Conservation (phyloP, 1,140 invertebrate genomes). For the Drosophila subpulchrella region DNA sequence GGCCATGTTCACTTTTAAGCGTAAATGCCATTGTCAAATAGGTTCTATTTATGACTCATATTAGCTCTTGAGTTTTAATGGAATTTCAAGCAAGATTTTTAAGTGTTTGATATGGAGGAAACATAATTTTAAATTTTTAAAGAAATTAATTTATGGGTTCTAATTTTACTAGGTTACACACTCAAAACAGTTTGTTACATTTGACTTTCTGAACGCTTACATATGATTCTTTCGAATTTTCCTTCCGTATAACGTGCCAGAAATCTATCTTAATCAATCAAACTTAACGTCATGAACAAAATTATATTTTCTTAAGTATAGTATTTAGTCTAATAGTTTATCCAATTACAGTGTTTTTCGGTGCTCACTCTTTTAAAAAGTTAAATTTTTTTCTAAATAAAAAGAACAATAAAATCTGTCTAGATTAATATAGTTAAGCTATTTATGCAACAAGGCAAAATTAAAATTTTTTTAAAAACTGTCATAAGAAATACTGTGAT, state of each 20-base stretch:
- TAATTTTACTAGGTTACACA: no score
- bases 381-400: not conserved
- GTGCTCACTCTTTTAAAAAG: not conserved
- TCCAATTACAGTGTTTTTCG: not conserved
- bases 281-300: conserved; percentile 19
- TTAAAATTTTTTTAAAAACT: not conserved
- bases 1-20: conserved; percentile 26
- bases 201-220: not conserved
- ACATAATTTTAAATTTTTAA: no score
- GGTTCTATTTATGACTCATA: not conserved
- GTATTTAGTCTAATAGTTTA: not conserved
- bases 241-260: not conserved
- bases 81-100: not conserved
- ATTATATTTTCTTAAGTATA: conserved; percentile 4
- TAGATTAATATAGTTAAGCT: not conserved
- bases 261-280: conserved; percentile 31
- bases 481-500: not conserved
- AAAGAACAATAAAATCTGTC: not conserved
- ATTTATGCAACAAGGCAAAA: no score
- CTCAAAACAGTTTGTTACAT: not conserved
- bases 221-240: not conserved
- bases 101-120: no score
- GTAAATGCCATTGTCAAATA: not conserved
- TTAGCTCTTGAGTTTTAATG: not conserved
- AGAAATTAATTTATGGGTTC: no score